Conservation (phyloP, 1,140 invertebrate species). For the Philotrypesis tridentata region DNA sequence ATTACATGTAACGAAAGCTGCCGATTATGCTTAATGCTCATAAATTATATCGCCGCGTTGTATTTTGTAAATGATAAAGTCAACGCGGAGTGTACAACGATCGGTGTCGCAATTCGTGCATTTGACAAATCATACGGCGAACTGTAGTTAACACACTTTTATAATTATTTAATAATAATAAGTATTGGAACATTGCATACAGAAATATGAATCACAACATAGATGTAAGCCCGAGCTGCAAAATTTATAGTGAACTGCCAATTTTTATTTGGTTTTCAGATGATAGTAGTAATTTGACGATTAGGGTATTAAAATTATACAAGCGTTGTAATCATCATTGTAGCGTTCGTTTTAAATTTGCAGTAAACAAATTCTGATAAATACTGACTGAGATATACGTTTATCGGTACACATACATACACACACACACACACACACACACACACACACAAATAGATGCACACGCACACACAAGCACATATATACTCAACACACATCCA, state of each 20-base stretch:
- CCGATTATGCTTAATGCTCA: not conserved
- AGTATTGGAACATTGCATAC: not conserved
- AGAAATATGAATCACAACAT: not conserved
- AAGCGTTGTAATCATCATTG: not conserved
- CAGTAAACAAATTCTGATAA: not conserved
- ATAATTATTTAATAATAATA: not conserved
- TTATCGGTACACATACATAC: not conserved
- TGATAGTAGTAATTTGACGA: not conserved
- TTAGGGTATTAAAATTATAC: not conserved
- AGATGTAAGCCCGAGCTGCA: not conserved
- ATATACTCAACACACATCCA: not conserved
- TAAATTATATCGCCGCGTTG: not conserved
- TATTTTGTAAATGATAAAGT: not conserved
- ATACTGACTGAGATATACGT: slow-evolving; percentile 21
- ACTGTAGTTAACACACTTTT: slow-evolving; percentile 17
- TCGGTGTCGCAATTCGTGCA: not conserved
- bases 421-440: not conserved
- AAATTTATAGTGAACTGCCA: slow-evolving; percentile 7
- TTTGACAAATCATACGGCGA: not conserved
- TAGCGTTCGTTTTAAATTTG: not conserved
- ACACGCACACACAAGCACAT: not conserved
- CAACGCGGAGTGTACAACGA: not conserved
- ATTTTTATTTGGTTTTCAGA: not conserved
- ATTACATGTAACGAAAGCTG: not conserved
- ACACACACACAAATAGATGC: not conserved